Conservation (phyloP, 2,113 vertebrate genomes). For the Coryphaenoides rupestris region DNA sequence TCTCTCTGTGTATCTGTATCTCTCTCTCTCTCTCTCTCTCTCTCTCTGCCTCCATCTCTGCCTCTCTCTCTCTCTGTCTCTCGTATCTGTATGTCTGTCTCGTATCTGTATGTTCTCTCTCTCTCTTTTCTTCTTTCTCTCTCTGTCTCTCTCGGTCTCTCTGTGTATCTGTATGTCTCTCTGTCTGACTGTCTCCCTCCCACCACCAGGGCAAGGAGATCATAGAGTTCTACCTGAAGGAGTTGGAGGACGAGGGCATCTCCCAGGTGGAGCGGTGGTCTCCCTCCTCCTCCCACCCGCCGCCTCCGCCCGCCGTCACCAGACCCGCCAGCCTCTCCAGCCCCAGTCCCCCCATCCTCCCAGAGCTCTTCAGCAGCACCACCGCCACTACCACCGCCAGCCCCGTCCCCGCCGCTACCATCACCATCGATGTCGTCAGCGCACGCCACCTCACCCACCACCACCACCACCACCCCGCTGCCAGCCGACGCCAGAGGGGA, state of each 20-base stretch:
- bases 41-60: too few relatives aligned
- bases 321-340: constrained; percentile 55
- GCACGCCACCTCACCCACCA: constrained; percentile 28
- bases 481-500: constrained; percentile 68
- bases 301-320: constrained; percentile 41
- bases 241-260: constrained; percentile 87
- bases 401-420: constrained; percentile 32
- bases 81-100: too few relatives aligned
- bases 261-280: constrained; percentile 84
- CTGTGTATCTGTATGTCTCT: too few relatives aligned
- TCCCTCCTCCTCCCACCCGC: constrained; percentile 46
- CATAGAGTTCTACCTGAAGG: constrained; percentile 91
- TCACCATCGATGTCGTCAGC: constrained; percentile 46
- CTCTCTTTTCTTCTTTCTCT: too few relatives aligned
- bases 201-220: constrained; percentile 89
- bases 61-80: too few relatives aligned
- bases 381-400: constrained; percentile 45
- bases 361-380: constrained; percentile 25
- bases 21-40: too few relatives aligned
- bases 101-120: too few relatives aligned
- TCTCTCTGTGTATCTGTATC: too few relatives aligned
- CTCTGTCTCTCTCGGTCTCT: too few relatives aligned
- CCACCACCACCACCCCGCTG: constrained; percentile 28
- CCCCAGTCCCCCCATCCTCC: constrained; percentile 62
- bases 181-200: background rate